These are phyloP conservation scores for Pygoscelis antarcticus DNA, from an alignment of 2,113 vertebrate species.

Conservation along the genomic window DNA sequence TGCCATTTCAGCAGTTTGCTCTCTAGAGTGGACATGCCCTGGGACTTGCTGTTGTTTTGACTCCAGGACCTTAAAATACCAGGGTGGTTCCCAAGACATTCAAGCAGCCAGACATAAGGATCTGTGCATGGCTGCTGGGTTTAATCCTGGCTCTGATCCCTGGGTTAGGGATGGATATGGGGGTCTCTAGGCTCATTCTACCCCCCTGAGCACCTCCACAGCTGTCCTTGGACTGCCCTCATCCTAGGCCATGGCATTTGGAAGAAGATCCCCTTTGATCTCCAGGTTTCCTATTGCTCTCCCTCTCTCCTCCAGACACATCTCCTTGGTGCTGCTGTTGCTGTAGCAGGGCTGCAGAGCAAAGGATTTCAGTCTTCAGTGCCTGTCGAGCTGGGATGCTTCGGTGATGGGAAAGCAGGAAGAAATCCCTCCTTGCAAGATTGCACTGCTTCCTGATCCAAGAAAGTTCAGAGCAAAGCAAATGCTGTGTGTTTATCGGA, in stretches of 20 bases:
- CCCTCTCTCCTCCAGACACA: not conserved
- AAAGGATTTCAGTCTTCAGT: not conserved
- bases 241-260: not conserved
- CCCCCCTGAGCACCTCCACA: not conserved
- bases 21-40: not conserved
- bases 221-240: too few relatives aligned
- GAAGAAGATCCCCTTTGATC: not conserved
- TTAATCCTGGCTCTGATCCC: not conserved
- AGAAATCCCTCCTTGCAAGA: not conserved
- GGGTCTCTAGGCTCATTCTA: not conserved
- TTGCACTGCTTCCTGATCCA: not conserved
- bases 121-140: not conserved
- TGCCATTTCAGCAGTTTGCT: not conserved
- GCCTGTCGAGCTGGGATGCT: not conserved
- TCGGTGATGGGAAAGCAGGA: not conserved
- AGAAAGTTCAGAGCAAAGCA: not conserved
- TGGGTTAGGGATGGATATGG: not conserved
- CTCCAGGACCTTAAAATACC: not conserved
- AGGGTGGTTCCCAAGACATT: not conserved
- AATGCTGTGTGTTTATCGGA: accelerated
- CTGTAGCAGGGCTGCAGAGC: not conserved
- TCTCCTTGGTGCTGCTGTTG: not conserved
- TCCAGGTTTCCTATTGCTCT: not conserved
- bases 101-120: not conserved
- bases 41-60: not conserved